A percentile compares a stretch with the other conserved stretches of the same genome.
These are phyloP conservation scores for Cercopithecus hamlyni DNA, from an alignment of 2,797 vertebrate genomes.

Conservation along the genomic window DNA sequence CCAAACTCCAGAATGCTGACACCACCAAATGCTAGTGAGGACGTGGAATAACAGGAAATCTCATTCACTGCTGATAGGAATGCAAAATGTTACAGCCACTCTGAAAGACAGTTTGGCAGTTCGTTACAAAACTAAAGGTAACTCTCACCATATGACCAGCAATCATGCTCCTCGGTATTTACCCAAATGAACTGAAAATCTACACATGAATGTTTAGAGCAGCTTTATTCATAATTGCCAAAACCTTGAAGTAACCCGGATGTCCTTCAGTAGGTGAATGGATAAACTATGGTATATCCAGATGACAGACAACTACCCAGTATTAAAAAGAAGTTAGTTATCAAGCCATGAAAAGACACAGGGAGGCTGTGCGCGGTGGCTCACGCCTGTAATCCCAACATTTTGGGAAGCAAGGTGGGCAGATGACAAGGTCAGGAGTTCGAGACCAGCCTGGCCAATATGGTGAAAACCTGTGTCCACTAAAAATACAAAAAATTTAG, in stretches of 20 bases:
- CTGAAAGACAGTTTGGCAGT: neutral
- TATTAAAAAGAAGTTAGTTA: neutral
- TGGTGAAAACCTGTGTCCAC: too few species aligned
- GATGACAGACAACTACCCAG: neutral
- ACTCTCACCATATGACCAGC: neutral
- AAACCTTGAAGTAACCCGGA: neutral
- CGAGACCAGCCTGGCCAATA: too few species aligned
- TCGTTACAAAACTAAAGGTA: neutral
- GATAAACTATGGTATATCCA: neutral
- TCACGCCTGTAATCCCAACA: neutral
- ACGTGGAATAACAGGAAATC: neutral
- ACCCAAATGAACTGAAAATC: neutral
- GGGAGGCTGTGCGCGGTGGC: accelerated
- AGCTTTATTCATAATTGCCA: neutral
- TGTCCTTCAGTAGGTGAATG: neutral
- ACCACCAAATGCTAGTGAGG: neutral
- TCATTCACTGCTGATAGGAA: neutral
- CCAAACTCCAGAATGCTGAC: neutral
- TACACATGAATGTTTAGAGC: neutral
- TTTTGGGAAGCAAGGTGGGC: neutral
- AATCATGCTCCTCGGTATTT: neutral
- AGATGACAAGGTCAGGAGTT: too few species aligned
- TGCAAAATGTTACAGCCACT: neutral
- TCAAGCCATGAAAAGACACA: neutral
- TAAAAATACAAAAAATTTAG: too few species aligned